phyloP scores from a whole-genome alignment of 2,113 vertebrate genomes.

The Mormyrus iriodes region DNA sequence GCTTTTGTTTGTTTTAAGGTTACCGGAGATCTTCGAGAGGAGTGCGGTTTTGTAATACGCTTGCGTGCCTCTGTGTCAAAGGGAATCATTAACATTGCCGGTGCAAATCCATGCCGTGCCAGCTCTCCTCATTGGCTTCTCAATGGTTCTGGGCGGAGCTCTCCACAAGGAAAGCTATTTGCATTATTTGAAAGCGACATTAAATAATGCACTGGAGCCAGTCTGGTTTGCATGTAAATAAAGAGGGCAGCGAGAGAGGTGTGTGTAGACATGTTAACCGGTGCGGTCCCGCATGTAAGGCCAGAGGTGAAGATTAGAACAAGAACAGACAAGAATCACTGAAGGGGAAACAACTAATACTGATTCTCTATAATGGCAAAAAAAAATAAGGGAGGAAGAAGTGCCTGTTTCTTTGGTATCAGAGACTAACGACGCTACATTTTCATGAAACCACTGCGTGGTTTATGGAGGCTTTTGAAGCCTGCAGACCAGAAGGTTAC shows the following conservation, averaged over 20 bases:
- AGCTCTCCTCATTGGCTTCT: neutral
- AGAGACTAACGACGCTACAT: neutral
- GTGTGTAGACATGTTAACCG: neutral
- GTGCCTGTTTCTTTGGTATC: neutral
- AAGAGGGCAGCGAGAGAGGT: neutral
- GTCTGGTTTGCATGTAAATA: slow-evolving; percentile 17
- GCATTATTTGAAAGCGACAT: neutral
- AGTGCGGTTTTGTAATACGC: neutral
- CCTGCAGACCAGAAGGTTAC: neutral
- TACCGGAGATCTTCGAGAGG: neutral
- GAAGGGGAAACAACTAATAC: neutral
- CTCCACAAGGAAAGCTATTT: neutral
- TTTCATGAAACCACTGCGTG: neutral
- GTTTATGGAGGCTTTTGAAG: neutral
- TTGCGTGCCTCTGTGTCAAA: neutral
- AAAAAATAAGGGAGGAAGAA: neutral
- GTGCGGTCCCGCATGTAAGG: neutral
- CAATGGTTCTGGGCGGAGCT: neutral
- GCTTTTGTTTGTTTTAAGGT: slow-evolving; percentile 20
- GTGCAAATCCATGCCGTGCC: neutral
- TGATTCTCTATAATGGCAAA: neutral
- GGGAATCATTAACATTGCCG: neutral
- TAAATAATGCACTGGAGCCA: neutral
- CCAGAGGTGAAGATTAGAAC: neutral
- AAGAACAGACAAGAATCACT: neutral